A percentile compares a stretch with the other conserved stretches of the same genome.
phyloP scores from a whole-genome alignment of 2,888 invertebrate genomes.

The Drosophila paranaensis region DNA sequence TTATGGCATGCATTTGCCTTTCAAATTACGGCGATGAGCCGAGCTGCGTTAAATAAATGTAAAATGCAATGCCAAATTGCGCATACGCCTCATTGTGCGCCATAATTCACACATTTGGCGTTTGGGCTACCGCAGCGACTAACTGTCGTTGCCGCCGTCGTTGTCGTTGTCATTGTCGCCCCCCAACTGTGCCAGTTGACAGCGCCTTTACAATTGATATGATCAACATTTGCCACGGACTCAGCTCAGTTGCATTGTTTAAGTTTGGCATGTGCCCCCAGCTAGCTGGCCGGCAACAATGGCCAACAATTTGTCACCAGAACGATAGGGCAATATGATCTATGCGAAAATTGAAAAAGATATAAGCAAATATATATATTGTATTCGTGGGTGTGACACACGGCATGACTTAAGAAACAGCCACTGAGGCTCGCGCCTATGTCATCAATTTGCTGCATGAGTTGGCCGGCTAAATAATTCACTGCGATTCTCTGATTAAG shows the following conservation, averaged over 20 bases:
- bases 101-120: slow-evolving; percentile 59
- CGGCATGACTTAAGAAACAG: slow-evolving; percentile 62
- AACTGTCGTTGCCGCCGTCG: slow-evolving; percentile 16
- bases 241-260: slow-evolving; percentile 67
- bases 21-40: slow-evolving; percentile 32
- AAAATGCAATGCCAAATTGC: slow-evolving; percentile 52
- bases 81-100: slow-evolving; percentile 50
- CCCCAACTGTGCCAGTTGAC: slow-evolving; percentile 73
- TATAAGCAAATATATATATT: not conserved
- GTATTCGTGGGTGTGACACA: slow-evolving; percentile 40
- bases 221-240: slow-evolving; percentile 66
- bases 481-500: slow-evolving; percentile 32
- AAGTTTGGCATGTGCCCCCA: slow-evolving; percentile 66
- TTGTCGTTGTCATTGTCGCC: slow-evolving; percentile 15
- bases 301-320: slow-evolving; percentile 64
- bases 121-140: slow-evolving; percentile 31
- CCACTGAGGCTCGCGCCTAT: slow-evolving; percentile 38
- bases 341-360: slow-evolving; percentile 12
- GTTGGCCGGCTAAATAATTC: slow-evolving; percentile 32
- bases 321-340: slow-evolving; percentile 27
- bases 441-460: slow-evolving; percentile 71
- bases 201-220: slow-evolving; percentile 71
- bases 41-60: slow-evolving; percentile 15
- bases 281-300: slow-evolving; percentile 35
- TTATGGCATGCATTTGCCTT: slow-evolving; percentile 66